Base-by-base conservation (phyloP, 2,113 vertebrate genomes). In the Phylloscopus trochilus region DNA sequence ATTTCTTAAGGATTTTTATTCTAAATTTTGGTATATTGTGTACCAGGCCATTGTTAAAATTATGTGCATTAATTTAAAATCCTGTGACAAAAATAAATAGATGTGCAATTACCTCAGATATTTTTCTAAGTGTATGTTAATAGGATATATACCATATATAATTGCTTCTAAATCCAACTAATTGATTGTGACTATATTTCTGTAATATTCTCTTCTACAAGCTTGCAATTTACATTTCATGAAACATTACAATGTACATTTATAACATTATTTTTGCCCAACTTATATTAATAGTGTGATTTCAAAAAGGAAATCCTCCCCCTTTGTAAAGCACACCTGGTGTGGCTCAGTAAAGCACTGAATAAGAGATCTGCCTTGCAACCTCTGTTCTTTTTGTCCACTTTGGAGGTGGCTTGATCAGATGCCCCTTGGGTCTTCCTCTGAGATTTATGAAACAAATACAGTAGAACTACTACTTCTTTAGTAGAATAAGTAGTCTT, bases 101-200 rank as follows among this genome's bases (percentile, higher is more conserved):
- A 24, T 76, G 30, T 81, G 46, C 18, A 37, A 3, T 73, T 90
- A 47, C 82, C 73, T 93, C 43, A 55, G 13, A 51, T 91, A n/a
- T 84, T 88, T 80, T 95, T 56, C 49, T 92, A 33, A 93, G 75
- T 87, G 80, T 62, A 68, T 89, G 88, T 56, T 60, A 51, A 46
- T 28, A 77, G 63, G 51, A 70, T 94, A 28, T 90, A 80, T 74
- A n/a, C 43, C 37, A 76, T 41, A 41, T 88, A 31, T 77, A 74
- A 75, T 87, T 84, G 55, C 28, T 92, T 86, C 80, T 83, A 84
- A 74, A 73, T 63, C 60, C 47, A 67, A 3, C 49, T 66, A 41
- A 81, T 64, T 95, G 75, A 69, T 96, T 92, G 44, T 85, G 60
- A 51, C 24, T 83, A 8, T 77, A 15, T 83, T 89, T 92, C 84